These are phyloP conservation scores for Melierax canorus DNA, from an alignment of 2,113 vertebrate species.

Conservation along the genomic window DNA sequence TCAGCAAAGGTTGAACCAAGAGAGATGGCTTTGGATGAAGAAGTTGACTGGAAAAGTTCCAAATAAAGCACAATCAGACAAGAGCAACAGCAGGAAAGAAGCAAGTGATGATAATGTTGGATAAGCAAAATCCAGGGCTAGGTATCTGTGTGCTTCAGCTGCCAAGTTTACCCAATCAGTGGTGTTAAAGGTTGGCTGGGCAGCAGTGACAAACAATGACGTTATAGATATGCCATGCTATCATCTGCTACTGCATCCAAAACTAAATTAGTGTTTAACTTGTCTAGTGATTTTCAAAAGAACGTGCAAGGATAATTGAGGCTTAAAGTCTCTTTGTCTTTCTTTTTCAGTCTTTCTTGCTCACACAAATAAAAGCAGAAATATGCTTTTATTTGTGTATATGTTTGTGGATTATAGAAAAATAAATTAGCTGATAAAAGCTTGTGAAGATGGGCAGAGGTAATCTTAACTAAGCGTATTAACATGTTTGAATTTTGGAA, in stretches of 20 bases:
- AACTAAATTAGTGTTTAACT: background rate
- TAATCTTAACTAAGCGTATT: background rate
- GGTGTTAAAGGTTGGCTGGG: background rate
- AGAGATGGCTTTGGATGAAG: background rate
- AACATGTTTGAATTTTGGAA: background rate
- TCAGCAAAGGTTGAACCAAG: background rate
- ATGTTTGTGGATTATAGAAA: background rate
- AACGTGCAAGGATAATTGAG: background rate
- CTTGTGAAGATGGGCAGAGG: background rate
- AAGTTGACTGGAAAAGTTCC: background rate
- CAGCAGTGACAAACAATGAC: background rate
- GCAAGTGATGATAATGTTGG: background rate
- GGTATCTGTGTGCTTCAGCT: background rate
- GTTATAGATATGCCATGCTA: background rate
- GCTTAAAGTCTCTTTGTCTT: background rate
- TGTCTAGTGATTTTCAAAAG: background rate
- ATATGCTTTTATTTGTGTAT: background rate
- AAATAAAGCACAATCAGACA: background rate
- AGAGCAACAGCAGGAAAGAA: background rate
- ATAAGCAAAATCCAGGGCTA: background rate
- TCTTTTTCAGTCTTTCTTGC: background rate
- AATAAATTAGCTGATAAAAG: background rate
- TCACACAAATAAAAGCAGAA: background rate
- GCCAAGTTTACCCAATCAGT: background rate
- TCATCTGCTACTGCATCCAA: background rate